These are phyloP conservation scores for Pica pica DNA, from an alignment of 2,113 vertebrate species.

Conservation along the genomic window DNA sequence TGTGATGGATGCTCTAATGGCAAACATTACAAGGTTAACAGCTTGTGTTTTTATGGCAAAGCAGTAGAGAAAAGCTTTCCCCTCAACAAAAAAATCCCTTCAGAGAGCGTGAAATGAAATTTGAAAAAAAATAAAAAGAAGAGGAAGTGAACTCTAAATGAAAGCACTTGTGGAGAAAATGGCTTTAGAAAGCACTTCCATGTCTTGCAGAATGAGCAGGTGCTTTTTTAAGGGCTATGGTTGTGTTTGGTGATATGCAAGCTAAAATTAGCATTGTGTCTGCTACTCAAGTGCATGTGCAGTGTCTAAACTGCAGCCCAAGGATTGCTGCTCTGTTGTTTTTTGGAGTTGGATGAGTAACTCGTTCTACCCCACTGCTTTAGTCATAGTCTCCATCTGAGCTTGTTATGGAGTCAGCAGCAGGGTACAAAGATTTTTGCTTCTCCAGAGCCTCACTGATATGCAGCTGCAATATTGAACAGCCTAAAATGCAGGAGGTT, in stretches of 20 bases:
- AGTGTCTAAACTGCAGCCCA: not conserved
- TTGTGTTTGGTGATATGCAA: not conserved
- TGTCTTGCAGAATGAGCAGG: not conserved
- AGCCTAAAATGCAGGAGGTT: not conserved
- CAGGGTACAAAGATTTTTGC: not conserved
- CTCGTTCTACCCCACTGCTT: not conserved
- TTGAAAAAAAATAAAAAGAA: not conserved
- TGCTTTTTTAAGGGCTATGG: not conserved
- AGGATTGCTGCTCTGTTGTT: not conserved
- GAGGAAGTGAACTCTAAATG: not conserved
- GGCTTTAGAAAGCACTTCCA: not conserved
- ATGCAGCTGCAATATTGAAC: not conserved
- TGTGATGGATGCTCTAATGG: conserved; percentile 19
- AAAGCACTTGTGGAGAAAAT: not conserved
- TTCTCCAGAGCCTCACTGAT: not conserved
- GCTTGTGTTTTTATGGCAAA: conserved; percentile 1
- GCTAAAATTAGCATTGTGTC: not conserved
- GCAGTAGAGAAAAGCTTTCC: not conserved
- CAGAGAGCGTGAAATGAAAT: not conserved
- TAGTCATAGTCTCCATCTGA: not conserved
- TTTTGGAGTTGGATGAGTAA: not conserved
- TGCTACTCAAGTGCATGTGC: not conserved
- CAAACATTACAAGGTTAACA: conserved; percentile 6
- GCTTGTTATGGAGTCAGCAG: not conserved
- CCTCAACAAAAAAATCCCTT: not conserved